These are phyloP conservation scores for Ctenodactylus gundi DNA, from an alignment of 2,113 vertebrate genomes.

Conservation along the genomic window DNA sequence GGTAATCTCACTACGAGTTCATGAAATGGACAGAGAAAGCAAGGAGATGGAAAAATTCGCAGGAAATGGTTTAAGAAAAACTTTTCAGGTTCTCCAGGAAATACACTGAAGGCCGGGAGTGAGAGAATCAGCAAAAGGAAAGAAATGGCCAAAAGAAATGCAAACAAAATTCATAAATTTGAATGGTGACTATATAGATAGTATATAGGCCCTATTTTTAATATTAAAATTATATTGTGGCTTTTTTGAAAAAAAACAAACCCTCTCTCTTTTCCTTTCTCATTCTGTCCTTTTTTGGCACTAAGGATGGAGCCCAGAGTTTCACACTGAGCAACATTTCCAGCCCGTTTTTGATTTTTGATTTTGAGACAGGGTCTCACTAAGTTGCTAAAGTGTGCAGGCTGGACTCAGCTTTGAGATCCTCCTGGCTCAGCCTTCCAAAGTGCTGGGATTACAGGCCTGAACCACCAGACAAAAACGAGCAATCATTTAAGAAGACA, in stretches of 20 bases:
- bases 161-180: neutral
- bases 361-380: too few relatives aligned
- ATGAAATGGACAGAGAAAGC: neutral
- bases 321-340: too few relatives aligned
- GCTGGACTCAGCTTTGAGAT: too few relatives aligned
- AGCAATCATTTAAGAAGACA: neutral
- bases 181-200: neutral
- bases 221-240: neutral
- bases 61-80: neutral
- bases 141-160: neutral
- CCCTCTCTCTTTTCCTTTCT: too few relatives aligned
- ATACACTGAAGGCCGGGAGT: neutral
- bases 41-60: neutral
- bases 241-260: conserved; percentile 7
- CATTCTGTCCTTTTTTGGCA: too few relatives aligned
- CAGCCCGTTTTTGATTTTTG: too few relatives aligned
- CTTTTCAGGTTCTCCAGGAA: neutral
- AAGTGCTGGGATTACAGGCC: too few relatives aligned
- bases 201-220: neutral
- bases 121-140: neutral
- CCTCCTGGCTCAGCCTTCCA: too few relatives aligned
- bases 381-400: too few relatives aligned
- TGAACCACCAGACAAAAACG: too few relatives aligned
- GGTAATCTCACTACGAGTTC: neutral
- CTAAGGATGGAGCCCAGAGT: too few relatives aligned